Evolutionary conservation across 2,888 invertebrate species (phyloP).

Genomic region (Cheilosia scutellata): DNA sequence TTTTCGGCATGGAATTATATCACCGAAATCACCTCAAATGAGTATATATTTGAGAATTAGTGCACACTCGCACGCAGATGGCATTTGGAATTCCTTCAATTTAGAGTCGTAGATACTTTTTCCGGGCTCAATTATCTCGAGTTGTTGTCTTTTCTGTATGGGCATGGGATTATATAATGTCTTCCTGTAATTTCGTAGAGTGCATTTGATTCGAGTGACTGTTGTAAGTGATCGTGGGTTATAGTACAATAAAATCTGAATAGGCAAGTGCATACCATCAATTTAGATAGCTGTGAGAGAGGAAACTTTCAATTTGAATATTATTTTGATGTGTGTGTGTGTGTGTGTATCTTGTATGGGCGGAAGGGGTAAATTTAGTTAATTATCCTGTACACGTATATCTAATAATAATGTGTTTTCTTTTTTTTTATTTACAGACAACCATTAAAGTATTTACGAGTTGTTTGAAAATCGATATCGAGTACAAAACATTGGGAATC

Average conservation of each 20-base stretch:
- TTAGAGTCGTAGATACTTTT: slow-evolving; percentile 30
- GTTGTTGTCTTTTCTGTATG: slow-evolving; percentile 5
- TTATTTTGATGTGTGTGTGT: not conserved
- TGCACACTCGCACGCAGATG: slow-evolving; percentile 8
- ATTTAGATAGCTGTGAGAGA: slow-evolving; percentile 19
- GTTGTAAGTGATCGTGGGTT: slow-evolving; percentile 24
- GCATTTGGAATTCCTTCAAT: slow-evolving; percentile 16
- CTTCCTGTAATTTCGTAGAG: slow-evolving; percentile 50
- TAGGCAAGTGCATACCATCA: not conserved
- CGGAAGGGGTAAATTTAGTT: slow-evolving; percentile 30
- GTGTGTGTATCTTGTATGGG: not conserved
- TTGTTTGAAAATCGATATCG: slow-evolving; percentile 95
- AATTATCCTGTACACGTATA: slow-evolving; percentile 1
- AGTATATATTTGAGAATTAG: not conserved
- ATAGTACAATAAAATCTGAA: not conserved
- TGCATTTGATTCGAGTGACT: slow-evolving; percentile 7
- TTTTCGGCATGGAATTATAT: not conserved
- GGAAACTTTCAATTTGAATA: slow-evolving; percentile 45
- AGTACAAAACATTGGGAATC: slow-evolving; percentile 97
- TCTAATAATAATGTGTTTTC: slow-evolving; percentile 29
- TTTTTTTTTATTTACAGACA: slow-evolving; percentile 87
- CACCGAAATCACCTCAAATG: not conserved
- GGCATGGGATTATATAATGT: slow-evolving; percentile 25
- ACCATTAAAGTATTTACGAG: slow-evolving; percentile 96
- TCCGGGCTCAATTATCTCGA: slow-evolving; percentile 37